These are phyloP conservation scores for Drosophila aldrichi DNA, from an alignment of 2,888 invertebrate species.

Conservation along the genomic window DNA sequence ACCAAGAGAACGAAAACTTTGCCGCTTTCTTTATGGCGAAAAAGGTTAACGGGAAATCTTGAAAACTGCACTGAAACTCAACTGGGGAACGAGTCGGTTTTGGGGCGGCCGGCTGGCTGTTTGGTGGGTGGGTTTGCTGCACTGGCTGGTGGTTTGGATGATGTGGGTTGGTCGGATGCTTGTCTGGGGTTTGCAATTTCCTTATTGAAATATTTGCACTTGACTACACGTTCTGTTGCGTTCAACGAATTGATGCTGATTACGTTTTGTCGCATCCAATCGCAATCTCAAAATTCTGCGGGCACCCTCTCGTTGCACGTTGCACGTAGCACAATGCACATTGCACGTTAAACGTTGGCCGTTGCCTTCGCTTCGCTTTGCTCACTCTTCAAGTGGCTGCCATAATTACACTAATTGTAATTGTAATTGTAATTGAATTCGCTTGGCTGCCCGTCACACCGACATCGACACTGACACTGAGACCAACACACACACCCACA, in stretches of 20 bases:
- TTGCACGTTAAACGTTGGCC: conserved; percentile 11
- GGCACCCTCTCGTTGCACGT: conserved; percentile 59
- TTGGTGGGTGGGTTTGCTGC: background rate
- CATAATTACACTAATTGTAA: conserved; percentile 75
- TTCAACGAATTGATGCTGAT: conserved; percentile 35
- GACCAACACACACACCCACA: conserved; percentile 9
- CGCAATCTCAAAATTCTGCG: conserved; percentile 55
- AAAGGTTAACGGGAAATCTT: conserved; percentile 64
- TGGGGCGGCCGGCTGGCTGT: background rate
- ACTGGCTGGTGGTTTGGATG: background rate
- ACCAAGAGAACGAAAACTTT: conserved; percentile 44
- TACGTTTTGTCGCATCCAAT: conserved; percentile 29
- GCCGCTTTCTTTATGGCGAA: conserved; percentile 52
- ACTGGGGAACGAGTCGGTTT: conserved; percentile 15
- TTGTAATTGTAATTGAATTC: conserved; percentile 77
- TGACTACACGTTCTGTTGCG: conserved; percentile 29
- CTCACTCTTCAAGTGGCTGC: conserved; percentile 62
- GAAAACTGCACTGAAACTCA: conserved; percentile 56
- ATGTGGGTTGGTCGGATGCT: conserved; percentile 11
- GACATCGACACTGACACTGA: conserved; percentile 22
- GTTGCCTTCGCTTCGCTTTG: conserved; percentile 7
- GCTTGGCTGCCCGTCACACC: conserved; percentile 61
- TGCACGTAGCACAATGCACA: conserved; percentile 5
- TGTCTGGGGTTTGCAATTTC: conserved; percentile 53
- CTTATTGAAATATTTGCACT: conserved; percentile 65